A percentile compares a stretch with the other conserved stretches of the same genome.
Evolutionary conservation across 2,797 vertebrate genomes (phyloP).

Genomic region (Acanthurus tractus): DNA sequence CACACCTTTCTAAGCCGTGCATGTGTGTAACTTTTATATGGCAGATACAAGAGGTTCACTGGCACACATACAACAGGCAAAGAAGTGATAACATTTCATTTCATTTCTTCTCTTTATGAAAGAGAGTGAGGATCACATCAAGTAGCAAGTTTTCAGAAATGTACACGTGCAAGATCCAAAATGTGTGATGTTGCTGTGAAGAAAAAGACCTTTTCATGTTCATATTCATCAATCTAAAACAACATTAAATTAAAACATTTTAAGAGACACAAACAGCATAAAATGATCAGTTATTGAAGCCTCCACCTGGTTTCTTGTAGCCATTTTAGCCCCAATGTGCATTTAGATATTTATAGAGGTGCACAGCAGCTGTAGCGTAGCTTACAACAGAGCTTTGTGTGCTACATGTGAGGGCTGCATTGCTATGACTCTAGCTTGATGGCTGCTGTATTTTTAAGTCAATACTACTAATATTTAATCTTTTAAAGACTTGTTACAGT

Average conservation of each 20-base stretch:
- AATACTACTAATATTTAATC: neutral
- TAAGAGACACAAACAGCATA: neutral
- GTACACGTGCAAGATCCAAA: neutral
- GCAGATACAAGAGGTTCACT: neutral
- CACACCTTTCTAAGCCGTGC: neutral
- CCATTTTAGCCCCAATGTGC: accelerated
- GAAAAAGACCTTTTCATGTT: constrained; percentile 2
- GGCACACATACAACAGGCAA: neutral
- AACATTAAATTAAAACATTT: neutral
- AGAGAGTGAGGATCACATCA: too few relatives aligned
- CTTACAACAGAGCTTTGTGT: neutral
- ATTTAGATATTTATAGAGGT: neutral
- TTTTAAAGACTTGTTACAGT: neutral
- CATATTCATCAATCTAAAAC: neutral
- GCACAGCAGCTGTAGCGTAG: neutral
- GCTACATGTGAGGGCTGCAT: too few relatives aligned
- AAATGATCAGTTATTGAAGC: neutral
- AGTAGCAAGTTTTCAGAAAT: neutral
- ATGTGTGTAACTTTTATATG: neutral
- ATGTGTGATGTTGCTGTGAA: neutral
- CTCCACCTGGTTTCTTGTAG: neutral
- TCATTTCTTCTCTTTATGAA: neutral
- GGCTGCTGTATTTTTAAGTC: neutral
- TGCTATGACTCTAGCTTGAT: neutral
- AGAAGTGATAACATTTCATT: neutral